These are phyloP conservation scores for Palythoa grandis DNA, from an alignment of 92 coral and sea anemone species.

Conservation along the genomic window DNA sequence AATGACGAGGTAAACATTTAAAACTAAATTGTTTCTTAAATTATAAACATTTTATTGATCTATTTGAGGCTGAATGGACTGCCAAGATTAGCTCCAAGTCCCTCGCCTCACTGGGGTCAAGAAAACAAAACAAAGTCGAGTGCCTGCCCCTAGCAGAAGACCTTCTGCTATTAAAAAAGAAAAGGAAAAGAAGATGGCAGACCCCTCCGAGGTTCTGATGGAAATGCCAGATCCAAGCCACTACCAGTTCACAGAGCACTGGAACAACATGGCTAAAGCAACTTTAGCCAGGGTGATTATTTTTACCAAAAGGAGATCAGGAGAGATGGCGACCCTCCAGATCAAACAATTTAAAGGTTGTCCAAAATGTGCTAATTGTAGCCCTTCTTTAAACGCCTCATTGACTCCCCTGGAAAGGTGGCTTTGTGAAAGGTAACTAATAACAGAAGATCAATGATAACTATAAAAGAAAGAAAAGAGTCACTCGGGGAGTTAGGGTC, in stretches of 20 bases:
- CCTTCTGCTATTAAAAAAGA: too few relatives aligned
- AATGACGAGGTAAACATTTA: constrained; percentile 15
- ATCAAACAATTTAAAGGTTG: constrained; percentile 18
- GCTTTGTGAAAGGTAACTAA: too few relatives aligned
- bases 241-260: too few relatives aligned
- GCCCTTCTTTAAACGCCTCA: constrained; percentile 28
- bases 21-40: neutral
- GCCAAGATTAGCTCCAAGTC: constrained; percentile 40
- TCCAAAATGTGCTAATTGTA: constrained; percentile 46
- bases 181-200: neutral
- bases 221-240: too few relatives aligned
- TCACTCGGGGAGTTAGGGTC: too few relatives aligned
- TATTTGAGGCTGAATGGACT: constrained; percentile 51
- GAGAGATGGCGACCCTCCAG: too few relatives aligned
- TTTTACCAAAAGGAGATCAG: too few relatives aligned
- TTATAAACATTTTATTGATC: constrained; percentile 6
- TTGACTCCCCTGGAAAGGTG: too few relatives aligned
- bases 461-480: too few relatives aligned
- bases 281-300: too few relatives aligned
- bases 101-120: constrained; percentile 39
- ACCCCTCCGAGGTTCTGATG: too few relatives aligned
- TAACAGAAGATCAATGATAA: neutral
- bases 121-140: neutral
- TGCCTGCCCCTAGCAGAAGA: neutral
- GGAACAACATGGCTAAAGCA: too few relatives aligned